These are phyloP conservation scores for Grapholita molesta DNA, from an alignment of 1,140 invertebrate species.

Conservation along the genomic window DNA sequence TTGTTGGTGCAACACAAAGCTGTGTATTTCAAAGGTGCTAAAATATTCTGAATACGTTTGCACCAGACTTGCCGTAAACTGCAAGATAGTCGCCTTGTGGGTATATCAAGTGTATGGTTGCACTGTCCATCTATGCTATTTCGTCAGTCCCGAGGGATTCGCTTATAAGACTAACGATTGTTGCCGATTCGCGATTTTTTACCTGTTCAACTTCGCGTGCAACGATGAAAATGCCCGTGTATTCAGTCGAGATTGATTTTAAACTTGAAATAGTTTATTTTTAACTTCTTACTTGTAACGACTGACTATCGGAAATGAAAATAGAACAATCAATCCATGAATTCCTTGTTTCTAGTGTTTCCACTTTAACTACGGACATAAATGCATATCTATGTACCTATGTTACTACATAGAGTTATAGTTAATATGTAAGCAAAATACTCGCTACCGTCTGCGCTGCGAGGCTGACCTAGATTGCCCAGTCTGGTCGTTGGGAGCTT, in stretches of 20 bases:
- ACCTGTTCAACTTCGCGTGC: conserved; percentile 25
- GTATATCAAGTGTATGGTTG: background rate
- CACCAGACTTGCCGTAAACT: background rate
- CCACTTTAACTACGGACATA: no score
- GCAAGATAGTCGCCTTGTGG: background rate
- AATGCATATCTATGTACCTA: no score
- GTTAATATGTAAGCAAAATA: background rate
- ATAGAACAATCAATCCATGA: conserved; percentile 28
- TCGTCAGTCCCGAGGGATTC: conserved; percentile 32
- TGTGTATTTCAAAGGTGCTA: background rate
- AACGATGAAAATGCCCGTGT: conserved; percentile 27
- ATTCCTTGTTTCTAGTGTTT: background rate
- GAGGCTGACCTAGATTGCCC: background rate
- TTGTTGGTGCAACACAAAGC: background rate
- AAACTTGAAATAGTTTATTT: conserved; percentile 26
- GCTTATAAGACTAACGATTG: conserved; percentile 24
- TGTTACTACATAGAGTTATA: background rate
- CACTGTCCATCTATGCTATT: conserved; percentile 26
- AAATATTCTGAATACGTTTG: background rate
- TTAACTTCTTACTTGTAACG: conserved; percentile 23
- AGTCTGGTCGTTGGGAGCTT: background rate
- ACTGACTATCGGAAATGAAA: conserved; percentile 31
- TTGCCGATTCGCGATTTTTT: conserved; percentile 40
- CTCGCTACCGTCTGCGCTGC: background rate
- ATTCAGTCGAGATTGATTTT: conserved; percentile 29